Evolutionary conservation across 2,113 vertebrate species (phyloP).

Genomic region (Fulica atra): DNA sequence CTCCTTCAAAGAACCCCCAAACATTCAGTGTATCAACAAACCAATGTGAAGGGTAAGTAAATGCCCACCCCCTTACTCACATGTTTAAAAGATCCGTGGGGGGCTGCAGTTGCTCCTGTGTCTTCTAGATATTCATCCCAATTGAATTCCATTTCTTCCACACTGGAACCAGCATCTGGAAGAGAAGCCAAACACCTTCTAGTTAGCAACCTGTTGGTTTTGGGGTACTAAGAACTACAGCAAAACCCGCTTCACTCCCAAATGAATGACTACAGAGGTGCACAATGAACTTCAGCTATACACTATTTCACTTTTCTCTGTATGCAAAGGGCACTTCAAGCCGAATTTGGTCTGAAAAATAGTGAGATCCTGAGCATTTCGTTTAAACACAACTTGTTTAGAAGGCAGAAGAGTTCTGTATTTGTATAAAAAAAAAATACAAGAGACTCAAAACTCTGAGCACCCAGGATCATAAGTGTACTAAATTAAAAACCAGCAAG

Average conservation of each 20-base stretch:
- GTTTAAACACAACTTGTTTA: background rate
- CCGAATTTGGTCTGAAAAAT: background rate
- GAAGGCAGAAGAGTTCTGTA: background rate
- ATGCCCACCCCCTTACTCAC: conserved; percentile 75
- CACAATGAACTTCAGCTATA: background rate
- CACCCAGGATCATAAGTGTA: background rate
- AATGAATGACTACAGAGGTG: background rate
- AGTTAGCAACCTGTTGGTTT: background rate
- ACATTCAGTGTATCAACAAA: background rate
- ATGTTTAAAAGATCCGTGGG: conserved; percentile 95
- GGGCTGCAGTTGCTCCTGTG: conserved; percentile 86
- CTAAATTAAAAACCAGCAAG: background rate
- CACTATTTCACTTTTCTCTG: background rate
- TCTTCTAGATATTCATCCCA: conserved; percentile 99
- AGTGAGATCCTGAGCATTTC: background rate
- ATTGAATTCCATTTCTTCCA: conserved; percentile 91
- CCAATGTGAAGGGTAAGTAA: background rate
- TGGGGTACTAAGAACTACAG: background rate
- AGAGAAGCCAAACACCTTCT: conserved; percentile 14
- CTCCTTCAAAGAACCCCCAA: background rate
- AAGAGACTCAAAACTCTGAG: background rate
- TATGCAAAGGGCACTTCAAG: background rate
- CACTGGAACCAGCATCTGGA: conserved; percentile 88
- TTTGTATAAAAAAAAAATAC: background rate
- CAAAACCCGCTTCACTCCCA: background rate